phyloP scores from a whole-genome alignment of 2,113 vertebrate species.

The Crotalus tigris region DNA sequence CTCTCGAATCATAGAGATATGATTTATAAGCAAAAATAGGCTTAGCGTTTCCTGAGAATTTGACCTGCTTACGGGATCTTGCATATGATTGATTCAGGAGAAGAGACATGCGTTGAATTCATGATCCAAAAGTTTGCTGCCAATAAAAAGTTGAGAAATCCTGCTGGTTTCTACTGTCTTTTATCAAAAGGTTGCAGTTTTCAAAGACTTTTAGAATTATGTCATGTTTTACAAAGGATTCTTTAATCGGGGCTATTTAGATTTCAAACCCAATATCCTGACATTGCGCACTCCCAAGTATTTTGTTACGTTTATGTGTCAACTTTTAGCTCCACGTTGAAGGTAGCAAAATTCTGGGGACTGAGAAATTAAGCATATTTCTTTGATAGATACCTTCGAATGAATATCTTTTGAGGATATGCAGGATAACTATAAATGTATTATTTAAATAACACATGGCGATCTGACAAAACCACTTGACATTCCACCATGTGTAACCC shows the following conservation, averaged over 20 bases:
- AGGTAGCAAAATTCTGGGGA: background rate
- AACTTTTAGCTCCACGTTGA: background rate
- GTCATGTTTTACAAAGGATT: background rate
- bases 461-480: background rate
- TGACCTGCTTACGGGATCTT: background rate
- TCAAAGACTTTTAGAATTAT: background rate
- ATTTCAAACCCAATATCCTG: background rate
- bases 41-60: background rate
- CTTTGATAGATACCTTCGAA: background rate
- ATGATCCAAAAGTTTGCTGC: background rate
- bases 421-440: background rate
- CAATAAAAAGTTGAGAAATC: constrained; percentile 4
- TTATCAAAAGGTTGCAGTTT: background rate
- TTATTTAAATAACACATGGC: background rate
- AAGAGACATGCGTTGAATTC: background rate
- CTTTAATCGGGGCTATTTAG: background rate
- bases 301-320: background rate
- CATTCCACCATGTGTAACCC: background rate
- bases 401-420: background rate
- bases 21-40: background rate
- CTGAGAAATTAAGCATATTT: background rate
- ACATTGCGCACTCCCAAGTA: background rate
- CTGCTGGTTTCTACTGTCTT: background rate
- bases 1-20: background rate
- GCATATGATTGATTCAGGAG: background rate